Conservation (phyloP, 1,140 invertebrate genomes). For the Bradynema listronoti region DNA sequence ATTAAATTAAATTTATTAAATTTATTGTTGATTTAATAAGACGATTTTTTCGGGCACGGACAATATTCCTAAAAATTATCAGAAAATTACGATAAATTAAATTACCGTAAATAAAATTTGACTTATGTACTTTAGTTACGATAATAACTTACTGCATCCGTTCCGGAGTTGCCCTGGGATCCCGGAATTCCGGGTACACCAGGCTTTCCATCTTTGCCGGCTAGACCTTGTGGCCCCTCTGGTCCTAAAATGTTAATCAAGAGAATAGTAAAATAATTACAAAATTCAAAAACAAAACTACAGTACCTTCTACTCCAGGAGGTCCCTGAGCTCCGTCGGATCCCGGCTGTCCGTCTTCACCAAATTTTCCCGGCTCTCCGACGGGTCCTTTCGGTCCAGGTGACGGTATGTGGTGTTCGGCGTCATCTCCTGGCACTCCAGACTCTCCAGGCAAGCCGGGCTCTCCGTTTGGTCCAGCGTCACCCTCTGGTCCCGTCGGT, state of each 20-base stretch:
- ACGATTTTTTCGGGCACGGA: no score
- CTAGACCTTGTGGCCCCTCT: slow-evolving; percentile 8
- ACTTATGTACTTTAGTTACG: no score
- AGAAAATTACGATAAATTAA: no score
- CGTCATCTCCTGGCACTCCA: slow-evolving; percentile 12
- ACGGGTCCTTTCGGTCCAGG: slow-evolving; percentile 16
- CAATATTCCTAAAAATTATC: no score
- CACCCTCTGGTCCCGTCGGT: slow-evolving; percentile 12
- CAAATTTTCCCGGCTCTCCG: slow-evolving; percentile 13
- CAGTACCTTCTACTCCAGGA: no score
- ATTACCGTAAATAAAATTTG: no score
- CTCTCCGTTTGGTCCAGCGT: slow-evolving; percentile 26
- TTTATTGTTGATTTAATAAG: no score
- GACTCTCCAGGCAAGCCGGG: slow-evolving; percentile 31
- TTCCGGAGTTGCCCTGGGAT: not conserved
- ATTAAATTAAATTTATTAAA: no score
- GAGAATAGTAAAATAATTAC: no score
- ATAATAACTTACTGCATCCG: no score
- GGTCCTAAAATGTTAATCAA: no score
- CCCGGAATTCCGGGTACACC: not conserved
- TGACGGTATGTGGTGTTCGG: not conserved
- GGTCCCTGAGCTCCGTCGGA: not conserved
- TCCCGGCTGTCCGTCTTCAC: slow-evolving; percentile 13
- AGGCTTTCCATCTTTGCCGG: not conserved
- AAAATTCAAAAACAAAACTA: no score